phyloP scores from a whole-genome alignment of 2,113 vertebrate species.

The Rhineura floridana region DNA sequence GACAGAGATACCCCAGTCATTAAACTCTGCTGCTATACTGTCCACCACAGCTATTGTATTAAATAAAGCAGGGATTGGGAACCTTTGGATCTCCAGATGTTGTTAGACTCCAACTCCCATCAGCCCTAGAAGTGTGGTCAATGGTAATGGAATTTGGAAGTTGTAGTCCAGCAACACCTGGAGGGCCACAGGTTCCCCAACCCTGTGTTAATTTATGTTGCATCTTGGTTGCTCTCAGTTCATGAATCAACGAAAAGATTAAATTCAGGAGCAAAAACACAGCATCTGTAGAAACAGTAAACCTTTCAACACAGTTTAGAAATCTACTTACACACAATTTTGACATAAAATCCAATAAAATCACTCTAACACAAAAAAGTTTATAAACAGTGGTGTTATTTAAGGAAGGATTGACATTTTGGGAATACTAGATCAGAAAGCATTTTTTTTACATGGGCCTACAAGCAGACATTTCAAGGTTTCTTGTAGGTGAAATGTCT shows the following conservation, averaged over 20 bases:
- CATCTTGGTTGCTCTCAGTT: neutral
- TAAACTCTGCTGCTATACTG: neutral
- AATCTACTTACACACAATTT: neutral
- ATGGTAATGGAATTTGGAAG: too few relatives aligned
- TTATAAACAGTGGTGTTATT: neutral
- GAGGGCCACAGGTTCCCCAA: too few relatives aligned
- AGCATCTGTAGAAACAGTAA: neutral
- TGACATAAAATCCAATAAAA: neutral
- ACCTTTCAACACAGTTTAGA: neutral
- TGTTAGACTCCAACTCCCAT: too few relatives aligned
- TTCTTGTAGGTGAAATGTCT: neutral
- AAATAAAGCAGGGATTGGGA: neutral
- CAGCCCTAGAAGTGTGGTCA: too few relatives aligned
- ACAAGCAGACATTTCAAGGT: neutral
- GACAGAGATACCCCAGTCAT: neutral
- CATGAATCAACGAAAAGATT: too few relatives aligned
- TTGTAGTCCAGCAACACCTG: too few relatives aligned
- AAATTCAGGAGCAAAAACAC: neutral
- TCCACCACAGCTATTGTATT: neutral
- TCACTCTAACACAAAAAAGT: neutral
- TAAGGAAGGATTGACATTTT: neutral
- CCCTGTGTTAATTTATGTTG: neutral
- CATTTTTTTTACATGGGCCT: neutral
- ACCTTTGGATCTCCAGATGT: too few relatives aligned
- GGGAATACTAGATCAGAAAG: neutral